These are phyloP conservation scores for Chelon labrosus DNA, from an alignment of 2,797 vertebrate species.

Conservation along the genomic window DNA sequence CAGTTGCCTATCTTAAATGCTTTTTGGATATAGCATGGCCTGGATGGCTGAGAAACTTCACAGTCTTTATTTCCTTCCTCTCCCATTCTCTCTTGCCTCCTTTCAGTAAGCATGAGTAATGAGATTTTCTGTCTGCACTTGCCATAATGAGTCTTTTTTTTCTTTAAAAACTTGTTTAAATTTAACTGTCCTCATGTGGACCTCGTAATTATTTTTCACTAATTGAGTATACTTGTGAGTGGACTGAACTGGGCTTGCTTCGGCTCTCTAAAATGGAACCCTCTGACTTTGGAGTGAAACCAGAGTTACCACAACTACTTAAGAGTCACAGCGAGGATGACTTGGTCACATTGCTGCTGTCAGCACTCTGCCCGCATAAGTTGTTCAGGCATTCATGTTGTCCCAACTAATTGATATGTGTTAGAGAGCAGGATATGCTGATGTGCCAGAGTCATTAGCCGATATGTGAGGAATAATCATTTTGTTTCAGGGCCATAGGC, in stretches of 20 bases:
- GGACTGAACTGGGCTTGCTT: slow-evolving; percentile 18
- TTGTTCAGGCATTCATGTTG: slow-evolving; percentile 59
- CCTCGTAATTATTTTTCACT: slow-evolving; percentile 35
- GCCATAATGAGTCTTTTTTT: neutral
- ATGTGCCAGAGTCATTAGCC: slow-evolving; percentile 77
- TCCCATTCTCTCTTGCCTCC: neutral
- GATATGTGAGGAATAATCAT: slow-evolving; percentile 77
- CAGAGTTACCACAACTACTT: slow-evolving; percentile 43
- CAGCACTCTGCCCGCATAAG: slow-evolving; percentile 66
- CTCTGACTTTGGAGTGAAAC: slow-evolving; percentile 51
- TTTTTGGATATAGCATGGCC: no score
- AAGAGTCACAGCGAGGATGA: slow-evolving; percentile 46
- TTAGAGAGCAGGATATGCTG: slow-evolving; percentile 64
- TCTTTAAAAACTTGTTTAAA: slow-evolving; percentile 8
- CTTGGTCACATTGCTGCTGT: slow-evolving; percentile 54
- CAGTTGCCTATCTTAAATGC: no score
- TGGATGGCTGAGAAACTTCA: no score
- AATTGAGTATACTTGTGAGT: slow-evolving; percentile 24
- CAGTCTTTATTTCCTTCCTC: neutral
- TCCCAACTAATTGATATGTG: slow-evolving; percentile 76
- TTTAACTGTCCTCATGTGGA: slow-evolving; percentile 3
- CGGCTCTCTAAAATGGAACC: slow-evolving; percentile 48
- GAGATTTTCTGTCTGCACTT: neutral
- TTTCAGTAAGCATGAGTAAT: neutral
- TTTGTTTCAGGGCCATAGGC: slow-evolving; percentile 70